Conservation (phyloP, 2,888 invertebrate genomes). For the Clepsis dumicolana region DNA sequence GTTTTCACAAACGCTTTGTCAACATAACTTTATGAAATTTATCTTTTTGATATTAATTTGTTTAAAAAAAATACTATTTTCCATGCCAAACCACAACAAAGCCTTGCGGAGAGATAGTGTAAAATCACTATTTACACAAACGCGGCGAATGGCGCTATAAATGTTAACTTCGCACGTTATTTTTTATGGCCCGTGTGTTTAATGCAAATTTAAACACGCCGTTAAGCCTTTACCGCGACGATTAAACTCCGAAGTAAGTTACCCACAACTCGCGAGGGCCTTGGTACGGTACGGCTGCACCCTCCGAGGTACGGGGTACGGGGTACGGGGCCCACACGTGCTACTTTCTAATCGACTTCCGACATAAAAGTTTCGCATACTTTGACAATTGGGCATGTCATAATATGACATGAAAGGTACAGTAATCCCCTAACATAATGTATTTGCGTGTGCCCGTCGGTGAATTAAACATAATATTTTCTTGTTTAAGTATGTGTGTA, state of each 20-base stretch:
- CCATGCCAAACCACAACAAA: not conserved
- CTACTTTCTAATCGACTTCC: not conserved
- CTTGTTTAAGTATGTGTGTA: not conserved
- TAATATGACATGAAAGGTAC: not conserved
- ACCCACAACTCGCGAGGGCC: not conserved
- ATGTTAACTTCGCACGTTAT: slow-evolving; percentile 33
- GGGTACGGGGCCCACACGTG: not conserved
- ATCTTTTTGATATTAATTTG: too few relatives aligned
- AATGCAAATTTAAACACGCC: slow-evolving; percentile 36
- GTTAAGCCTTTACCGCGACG: slow-evolving; percentile 32
- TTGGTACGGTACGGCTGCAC: not conserved
- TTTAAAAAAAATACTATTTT: not conserved
- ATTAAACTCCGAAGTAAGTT: slow-evolving; percentile 26
- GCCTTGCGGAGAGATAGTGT: not conserved
- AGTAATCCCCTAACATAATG: not conserved
- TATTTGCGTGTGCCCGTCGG: not conserved
- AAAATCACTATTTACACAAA: slow-evolving; percentile 21
- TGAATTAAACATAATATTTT: not conserved
- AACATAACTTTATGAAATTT: too few relatives aligned
- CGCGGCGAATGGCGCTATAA: slow-evolving; percentile 12
- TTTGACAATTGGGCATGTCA: not conserved
- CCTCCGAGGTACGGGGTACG: too few relatives aligned
- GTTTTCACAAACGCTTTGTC: too few relatives aligned
- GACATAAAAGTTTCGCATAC: not conserved
- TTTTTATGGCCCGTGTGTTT: slow-evolving; percentile 33